Evolutionary conservation across 2,797 vertebrate genomes (phyloP).

Genomic region (Monodelphis domestica): DNA sequence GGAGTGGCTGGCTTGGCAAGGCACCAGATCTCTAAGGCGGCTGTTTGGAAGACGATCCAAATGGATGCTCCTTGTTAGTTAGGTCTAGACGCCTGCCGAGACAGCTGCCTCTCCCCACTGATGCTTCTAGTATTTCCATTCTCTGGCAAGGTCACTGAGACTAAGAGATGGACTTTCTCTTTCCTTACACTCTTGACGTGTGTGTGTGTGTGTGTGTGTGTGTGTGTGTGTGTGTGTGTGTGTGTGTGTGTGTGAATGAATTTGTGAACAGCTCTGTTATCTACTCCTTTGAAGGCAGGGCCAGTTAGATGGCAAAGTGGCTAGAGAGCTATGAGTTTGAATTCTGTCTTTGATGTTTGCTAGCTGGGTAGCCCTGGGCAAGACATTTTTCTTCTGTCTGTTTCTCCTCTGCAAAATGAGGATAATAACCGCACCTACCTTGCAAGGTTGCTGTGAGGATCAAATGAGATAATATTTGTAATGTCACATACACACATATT

Average conservation of each 20-base stretch:
- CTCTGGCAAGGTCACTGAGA: background rate
- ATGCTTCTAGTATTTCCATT: background rate
- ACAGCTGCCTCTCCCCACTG: background rate
- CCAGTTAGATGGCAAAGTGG: background rate
- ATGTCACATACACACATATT: no score
- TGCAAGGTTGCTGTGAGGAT: background rate
- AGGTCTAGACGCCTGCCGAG: background rate
- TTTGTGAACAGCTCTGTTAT: background rate
- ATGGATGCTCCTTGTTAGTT: conserved; percentile 24
- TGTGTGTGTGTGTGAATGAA: no score
- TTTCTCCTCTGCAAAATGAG: background rate
- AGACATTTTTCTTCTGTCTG: background rate
- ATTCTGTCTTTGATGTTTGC: background rate
- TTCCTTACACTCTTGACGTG: background rate
- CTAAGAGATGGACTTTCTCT: background rate
- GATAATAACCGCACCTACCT: background rate
- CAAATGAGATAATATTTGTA: background rate
- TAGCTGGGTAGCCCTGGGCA: background rate
- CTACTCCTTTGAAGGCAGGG: background rate
- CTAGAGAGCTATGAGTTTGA: background rate
- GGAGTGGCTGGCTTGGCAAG: background rate
- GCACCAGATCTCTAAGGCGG: background rate
- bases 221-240: no score
- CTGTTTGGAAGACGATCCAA: conserved; percentile 10
- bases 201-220: no score